These are phyloP conservation scores for Candoia aspera DNA, from an alignment of 2,113 vertebrate species.

Conservation along the genomic window DNA sequence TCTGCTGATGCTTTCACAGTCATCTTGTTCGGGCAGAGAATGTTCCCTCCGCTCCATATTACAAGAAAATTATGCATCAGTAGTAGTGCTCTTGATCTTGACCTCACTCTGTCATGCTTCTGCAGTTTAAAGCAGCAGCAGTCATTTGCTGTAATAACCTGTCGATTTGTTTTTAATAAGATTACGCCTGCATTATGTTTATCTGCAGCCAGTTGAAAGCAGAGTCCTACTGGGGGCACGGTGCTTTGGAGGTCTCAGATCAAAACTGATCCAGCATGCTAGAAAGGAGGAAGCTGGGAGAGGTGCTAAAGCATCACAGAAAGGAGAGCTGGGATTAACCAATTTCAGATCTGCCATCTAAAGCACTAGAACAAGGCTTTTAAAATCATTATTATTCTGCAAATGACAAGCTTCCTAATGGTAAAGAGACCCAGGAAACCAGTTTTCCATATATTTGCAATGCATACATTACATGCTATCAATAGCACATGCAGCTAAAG, in stretches of 20 bases:
- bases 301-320: background rate
- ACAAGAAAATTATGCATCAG: background rate
- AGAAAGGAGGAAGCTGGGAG: constrained; percentile 25
- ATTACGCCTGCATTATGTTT: constrained; percentile 35
- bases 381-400: background rate
- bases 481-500: background rate
- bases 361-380: background rate
- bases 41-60: background rate
- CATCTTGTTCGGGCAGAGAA: background rate
- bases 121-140: constrained; percentile 27
- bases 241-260: constrained; percentile 5
- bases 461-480: background rate
- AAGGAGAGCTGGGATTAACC: background rate
- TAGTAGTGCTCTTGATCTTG: background rate
- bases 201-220: constrained; percentile 40
- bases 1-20: background rate
- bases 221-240: constrained; percentile 3
- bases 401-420: background rate
- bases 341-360: background rate
- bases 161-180: constrained; percentile 30
- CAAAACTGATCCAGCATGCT: constrained; percentile 8
- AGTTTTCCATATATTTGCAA: rapidly evolving
- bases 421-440: background rate
- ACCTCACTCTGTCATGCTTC: background rate
- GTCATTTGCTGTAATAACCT: constrained; percentile 15